phyloP scores from a whole-genome alignment of 2,113 vertebrate species.

The Phyllopteryx taeniolatus region DNA sequence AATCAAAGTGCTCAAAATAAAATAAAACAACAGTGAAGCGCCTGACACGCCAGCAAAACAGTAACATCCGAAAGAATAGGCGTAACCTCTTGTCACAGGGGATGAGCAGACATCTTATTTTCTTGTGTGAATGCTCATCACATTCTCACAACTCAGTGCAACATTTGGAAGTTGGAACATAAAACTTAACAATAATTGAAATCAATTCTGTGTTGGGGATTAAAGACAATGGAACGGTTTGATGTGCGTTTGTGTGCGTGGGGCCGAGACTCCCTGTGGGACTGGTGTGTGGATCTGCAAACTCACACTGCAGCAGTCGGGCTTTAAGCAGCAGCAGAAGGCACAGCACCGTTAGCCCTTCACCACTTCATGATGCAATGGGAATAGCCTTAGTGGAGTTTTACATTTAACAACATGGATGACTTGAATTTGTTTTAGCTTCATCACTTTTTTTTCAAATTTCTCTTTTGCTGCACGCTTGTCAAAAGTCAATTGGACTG shows the following conservation, averaged over 20 bases:
- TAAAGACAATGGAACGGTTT: neutral
- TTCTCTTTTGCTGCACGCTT: too few relatives aligned
- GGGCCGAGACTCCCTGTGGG: conserved; percentile 33
- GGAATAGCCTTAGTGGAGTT: neutral
- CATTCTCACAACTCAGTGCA: conserved; percentile 30
- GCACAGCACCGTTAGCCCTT: neutral
- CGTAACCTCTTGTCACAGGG: conserved; percentile 18
- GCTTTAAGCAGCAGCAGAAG: conserved; percentile 65
- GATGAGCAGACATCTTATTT: conserved; percentile 29
- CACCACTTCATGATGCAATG: neutral
- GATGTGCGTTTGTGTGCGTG: conserved; percentile 3
- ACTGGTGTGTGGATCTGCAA: conserved; percentile 62
- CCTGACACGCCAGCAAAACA: conserved; percentile 3
- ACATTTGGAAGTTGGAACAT: neutral
- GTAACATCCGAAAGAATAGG: conserved; percentile 45
- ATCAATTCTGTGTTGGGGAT: neutral
- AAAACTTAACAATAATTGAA: neutral
- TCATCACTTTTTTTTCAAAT: too few relatives aligned
- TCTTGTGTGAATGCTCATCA: conserved; percentile 6
- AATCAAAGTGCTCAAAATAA: conserved; percentile 41
- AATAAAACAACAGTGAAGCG: conserved; percentile 17
- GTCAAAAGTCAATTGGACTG: too few relatives aligned
- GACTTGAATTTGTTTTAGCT: too few relatives aligned
- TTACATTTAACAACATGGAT: neutral
- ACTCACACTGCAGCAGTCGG: conserved; percentile 69